These are phyloP conservation scores for Microctonus aethiopoides DNA, from an alignment of 2,888 invertebrate species.

Conservation along the genomic window DNA sequence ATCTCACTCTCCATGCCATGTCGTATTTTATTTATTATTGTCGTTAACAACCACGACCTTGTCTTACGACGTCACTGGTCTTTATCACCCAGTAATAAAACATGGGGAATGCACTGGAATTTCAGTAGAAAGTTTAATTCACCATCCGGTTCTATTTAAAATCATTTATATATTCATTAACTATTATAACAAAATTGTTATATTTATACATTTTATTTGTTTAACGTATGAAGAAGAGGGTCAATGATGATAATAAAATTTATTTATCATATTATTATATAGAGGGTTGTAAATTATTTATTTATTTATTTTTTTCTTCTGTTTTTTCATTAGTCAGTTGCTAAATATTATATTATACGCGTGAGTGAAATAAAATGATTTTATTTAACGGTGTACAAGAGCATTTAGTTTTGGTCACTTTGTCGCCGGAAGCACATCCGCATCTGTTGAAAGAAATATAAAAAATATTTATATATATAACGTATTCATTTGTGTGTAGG, in stretches of 20 bases:
- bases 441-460: background rate
- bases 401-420: background rate
- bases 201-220: background rate
- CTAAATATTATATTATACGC: background rate
- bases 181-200: background rate
- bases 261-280: background rate
- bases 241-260: background rate
- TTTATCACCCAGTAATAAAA: constrained; percentile 29
- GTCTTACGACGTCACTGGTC: constrained; percentile 16
- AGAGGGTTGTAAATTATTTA: background rate
- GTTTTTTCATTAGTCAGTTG: no score
- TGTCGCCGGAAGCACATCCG: background rate
- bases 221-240: background rate
- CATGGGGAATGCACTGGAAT: constrained; percentile 21
- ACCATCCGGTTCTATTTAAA: constrained; percentile 2
- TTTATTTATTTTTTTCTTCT: no score
- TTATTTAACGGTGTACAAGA: background rate
- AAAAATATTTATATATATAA: no score
- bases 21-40: constrained; percentile 28
- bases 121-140: constrained; percentile 2
- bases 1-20: constrained; percentile 20
- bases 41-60: constrained; percentile 29
- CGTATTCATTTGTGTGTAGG: background rate
- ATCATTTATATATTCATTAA: background rate
- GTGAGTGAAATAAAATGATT: background rate